Percentiles rank a stretch among this genome's conserved stretches.
Evolutionary conservation across 2,888 invertebrate species (phyloP).

Genomic region (Brachypalpus laphriformis): DNA sequence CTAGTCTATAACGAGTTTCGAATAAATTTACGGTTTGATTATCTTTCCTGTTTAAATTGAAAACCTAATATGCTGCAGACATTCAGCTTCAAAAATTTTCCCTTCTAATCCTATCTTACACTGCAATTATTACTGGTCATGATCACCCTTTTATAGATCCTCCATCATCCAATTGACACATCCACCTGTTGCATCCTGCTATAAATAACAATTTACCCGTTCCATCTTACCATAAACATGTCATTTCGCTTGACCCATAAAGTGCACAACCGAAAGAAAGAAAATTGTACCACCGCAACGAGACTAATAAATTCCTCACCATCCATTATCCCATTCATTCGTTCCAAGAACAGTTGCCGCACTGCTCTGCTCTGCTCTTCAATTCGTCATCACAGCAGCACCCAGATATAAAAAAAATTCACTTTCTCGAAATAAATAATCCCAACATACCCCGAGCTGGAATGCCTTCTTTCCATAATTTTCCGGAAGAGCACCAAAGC

Average conservation of each 20-base stretch:
- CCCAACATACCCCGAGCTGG: not conserved
- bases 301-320: slow-evolving; percentile 51
- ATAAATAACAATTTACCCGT: slow-evolving; percentile 60
- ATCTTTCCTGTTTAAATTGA: too few relatives aligned
- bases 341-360: slow-evolving; percentile 34
- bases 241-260: slow-evolving; percentile 54
- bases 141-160: not conserved
- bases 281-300: slow-evolving; percentile 61
- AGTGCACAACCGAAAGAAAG: slow-evolving; percentile 36
- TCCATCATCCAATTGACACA: slow-evolving; percentile 31
- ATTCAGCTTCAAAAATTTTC: too few relatives aligned
- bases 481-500: slow-evolving; percentile 19
- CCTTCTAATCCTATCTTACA: not conserved
- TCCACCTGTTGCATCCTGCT: slow-evolving; percentile 30
- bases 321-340: slow-evolving; percentile 39
- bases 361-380: too few relatives aligned
- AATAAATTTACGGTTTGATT: too few relatives aligned
- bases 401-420: slow-evolving; percentile 54
- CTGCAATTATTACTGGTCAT: not conserved
- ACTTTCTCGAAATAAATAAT: slow-evolving; percentile 72
- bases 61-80: too few relatives aligned
- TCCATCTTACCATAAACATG: slow-evolving; percentile 53
- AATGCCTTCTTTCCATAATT: slow-evolving; percentile 33
- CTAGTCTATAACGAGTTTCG: too few relatives aligned
- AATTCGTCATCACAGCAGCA: slow-evolving; percentile 61